phyloP scores from a whole-genome alignment of 2,797 vertebrate species.

The Acrossocheilus fasciatus region DNA sequence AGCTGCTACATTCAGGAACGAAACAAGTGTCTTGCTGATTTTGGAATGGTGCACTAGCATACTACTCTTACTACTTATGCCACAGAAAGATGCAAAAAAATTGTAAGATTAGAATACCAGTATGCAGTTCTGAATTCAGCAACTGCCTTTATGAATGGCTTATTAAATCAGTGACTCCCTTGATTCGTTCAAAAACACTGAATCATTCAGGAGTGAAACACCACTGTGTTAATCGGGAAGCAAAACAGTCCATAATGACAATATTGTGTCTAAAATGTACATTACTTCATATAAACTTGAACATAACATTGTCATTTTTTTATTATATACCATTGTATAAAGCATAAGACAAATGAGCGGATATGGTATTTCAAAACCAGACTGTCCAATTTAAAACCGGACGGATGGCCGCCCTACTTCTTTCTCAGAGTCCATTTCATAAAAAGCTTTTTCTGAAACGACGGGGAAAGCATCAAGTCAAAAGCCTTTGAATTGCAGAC shows the following conservation, averaged over 20 bases:
- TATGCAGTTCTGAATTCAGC: neutral
- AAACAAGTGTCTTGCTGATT: neutral
- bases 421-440: conserved; percentile 43
- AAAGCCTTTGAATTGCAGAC: conserved; percentile 63
- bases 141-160: neutral
- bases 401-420: neutral
- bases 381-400: neutral
- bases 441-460: conserved; percentile 51
- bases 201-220: neutral
- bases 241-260: neutral
- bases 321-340: neutral
- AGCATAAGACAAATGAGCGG: neutral
- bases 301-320: neutral
- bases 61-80: neutral
- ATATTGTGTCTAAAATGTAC: neutral
- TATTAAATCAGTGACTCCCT: neutral
- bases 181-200: neutral
- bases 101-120: neutral
- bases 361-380: neutral
- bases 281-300: neutral
- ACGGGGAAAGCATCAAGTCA: conserved; percentile 52
- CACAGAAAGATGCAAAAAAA: neutral
- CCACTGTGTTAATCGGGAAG: neutral
- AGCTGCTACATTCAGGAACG: neutral
- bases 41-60: neutral